These are phyloP conservation scores for Zaprionus camerounensis DNA, from an alignment of 1,140 invertebrate genomes.

Conservation along the genomic window DNA sequence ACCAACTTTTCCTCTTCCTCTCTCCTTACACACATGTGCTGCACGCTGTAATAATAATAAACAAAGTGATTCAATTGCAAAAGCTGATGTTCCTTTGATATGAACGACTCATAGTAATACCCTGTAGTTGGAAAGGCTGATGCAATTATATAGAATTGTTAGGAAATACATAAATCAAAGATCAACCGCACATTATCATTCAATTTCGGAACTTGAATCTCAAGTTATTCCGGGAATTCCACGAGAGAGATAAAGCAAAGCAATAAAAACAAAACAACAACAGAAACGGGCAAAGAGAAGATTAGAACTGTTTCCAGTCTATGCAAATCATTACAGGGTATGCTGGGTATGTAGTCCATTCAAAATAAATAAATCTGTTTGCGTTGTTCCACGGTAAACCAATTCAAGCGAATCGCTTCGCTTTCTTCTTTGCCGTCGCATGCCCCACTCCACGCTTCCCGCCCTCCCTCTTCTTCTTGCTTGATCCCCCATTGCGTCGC, in stretches of 20 bases:
- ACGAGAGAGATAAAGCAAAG: not conserved
- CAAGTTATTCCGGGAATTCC: slow-evolving; percentile 1
- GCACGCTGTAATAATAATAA: slow-evolving; percentile 31
- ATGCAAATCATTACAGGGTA: slow-evolving; percentile 21
- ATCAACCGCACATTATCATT: not conserved
- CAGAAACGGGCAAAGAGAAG: not conserved
- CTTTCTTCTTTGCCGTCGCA: slow-evolving; percentile 52
- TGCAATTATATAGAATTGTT: slow-evolving; percentile 1
- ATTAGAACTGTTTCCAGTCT: not conserved
- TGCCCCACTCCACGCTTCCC: not conserved
- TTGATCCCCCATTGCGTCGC: not conserved
- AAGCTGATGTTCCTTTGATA: not conserved
- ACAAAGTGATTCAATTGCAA: slow-evolving; percentile 32
- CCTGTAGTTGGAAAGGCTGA: slow-evolving; percentile 4
- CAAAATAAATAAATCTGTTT: slow-evolving; percentile 63
- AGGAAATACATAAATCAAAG: not conserved
- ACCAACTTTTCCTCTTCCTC: not conserved
- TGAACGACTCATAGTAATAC: slow-evolving; percentile 6
- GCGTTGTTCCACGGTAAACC: slow-evolving; percentile 49
- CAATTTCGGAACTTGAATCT: not conserved
- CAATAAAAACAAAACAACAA: slow-evolving; percentile 3
- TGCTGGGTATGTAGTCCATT: slow-evolving; percentile 36
- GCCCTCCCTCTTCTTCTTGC: not conserved
- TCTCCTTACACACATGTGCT: slow-evolving; percentile 22
- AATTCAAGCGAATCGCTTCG: slow-evolving; percentile 72